Evolutionary conservation across 2,113 vertebrate species (phyloP).

Genomic region (Eudyptes chrysolophus): DNA sequence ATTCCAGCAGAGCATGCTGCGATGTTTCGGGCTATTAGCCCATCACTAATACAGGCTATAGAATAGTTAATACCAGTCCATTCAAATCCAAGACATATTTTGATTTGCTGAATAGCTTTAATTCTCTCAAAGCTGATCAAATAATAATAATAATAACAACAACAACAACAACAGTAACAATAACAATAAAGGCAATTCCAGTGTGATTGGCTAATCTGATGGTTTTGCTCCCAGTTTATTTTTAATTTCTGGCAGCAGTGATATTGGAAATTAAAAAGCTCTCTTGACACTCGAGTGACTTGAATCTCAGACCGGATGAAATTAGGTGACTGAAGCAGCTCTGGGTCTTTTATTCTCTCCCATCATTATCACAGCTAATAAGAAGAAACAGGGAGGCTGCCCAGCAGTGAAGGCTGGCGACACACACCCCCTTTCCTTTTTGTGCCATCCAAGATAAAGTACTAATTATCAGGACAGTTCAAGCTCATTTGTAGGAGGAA

Average conservation of each 20-base stretch:
- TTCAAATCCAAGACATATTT: constrained; percentile 38
- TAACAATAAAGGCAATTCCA: constrained; percentile 52
- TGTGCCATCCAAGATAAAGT: constrained; percentile 56
- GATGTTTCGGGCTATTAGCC: constrained; percentile 30
- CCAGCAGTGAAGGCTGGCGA: constrained; percentile 22
- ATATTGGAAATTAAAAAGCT: constrained; percentile 66
- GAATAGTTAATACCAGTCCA: constrained; percentile 21
- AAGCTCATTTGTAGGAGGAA: constrained; percentile 68
- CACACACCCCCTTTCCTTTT: not conserved
- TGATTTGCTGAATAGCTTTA: constrained; percentile 46
- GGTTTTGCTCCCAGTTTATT: constrained; percentile 56
- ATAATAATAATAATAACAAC: constrained; percentile 24
- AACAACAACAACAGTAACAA: constrained; percentile 7
- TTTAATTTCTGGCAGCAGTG: constrained; percentile 68
- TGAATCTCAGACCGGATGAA: constrained; percentile 54
- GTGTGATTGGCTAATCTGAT: constrained; percentile 59
- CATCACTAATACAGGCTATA: not conserved
- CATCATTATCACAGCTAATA: constrained; percentile 62
- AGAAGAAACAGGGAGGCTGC: constrained; percentile 41
- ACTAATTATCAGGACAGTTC: constrained; percentile 71
- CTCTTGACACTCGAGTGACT: constrained; percentile 59
- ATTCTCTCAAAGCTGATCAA: constrained; percentile 55
- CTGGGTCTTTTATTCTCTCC: constrained; percentile 60
- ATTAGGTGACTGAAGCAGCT: constrained; percentile 66
- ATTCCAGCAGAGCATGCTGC: constrained; percentile 19